Conservation (phyloP, 2,797 vertebrate species). For the Eleutherodactylus coqui region DNA sequence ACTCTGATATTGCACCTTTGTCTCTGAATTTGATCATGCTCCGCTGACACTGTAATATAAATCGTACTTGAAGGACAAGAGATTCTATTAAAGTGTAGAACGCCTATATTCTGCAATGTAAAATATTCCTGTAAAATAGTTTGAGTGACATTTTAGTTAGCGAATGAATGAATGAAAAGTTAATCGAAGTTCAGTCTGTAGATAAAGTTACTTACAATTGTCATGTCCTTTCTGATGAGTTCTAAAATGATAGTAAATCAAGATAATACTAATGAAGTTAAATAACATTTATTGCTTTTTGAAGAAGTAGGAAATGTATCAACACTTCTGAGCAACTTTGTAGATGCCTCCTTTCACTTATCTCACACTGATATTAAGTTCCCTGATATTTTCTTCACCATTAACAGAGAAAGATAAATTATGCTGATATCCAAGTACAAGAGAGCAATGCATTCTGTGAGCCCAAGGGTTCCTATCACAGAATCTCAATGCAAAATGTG, state of each 20-base stretch:
- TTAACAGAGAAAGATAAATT: neutral
- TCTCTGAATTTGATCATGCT: constrained; percentile 17
- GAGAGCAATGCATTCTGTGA: neutral
- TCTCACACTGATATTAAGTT: neutral
- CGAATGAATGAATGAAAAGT: neutral
- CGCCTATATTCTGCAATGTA: constrained; percentile 49
- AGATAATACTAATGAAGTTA: constrained; percentile 6
- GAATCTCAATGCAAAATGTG: neutral
- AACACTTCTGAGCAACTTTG: neutral
- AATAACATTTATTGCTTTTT: neutral
- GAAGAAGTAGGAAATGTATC: neutral
- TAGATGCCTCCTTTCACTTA: neutral
- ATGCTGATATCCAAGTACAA: neutral
- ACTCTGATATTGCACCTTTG: constrained; percentile 55
- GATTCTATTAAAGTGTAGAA: constrained; percentile 33
- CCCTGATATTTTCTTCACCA: neutral
- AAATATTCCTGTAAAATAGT: constrained; percentile 55
- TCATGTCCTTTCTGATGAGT: constrained; percentile 5
- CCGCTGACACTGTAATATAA: constrained; percentile 51
- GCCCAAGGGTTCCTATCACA: neutral
- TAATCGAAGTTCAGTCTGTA: constrained; percentile 18
- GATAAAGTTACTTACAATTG: constrained; percentile 3
- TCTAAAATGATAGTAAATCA: constrained; percentile 9
- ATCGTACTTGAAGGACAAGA: constrained; percentile 59
- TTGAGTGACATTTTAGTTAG: constrained; percentile 44